Conservation (phyloP, 2,888 invertebrate genomes). For the Amblyteles armatorius region DNA sequence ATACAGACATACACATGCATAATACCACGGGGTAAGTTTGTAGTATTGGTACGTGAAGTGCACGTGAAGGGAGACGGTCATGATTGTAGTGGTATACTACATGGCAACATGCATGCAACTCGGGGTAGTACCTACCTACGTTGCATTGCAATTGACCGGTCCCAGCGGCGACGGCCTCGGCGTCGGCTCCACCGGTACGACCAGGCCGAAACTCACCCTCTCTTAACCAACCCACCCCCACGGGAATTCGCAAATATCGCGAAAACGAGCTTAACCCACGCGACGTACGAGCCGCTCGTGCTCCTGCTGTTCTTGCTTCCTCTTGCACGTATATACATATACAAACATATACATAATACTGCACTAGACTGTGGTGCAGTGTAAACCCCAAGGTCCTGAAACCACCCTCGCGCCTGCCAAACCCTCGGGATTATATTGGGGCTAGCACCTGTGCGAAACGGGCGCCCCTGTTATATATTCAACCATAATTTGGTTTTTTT, state of each 20-base stretch:
- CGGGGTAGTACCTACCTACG: constrained; percentile 69
- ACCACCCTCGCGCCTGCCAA: constrained; percentile 35
- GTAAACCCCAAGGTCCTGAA: constrained; percentile 33
- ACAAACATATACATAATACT: constrained; percentile 27
- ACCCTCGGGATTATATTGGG: constrained; percentile 59
- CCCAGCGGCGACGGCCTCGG: constrained; percentile 67
- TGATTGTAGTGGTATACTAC: constrained; percentile 6
- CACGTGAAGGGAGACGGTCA: background rate
- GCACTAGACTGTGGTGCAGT: constrained; percentile 19
- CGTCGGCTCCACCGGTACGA: constrained; percentile 58
- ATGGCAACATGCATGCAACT: constrained; percentile 32
- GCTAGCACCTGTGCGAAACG: constrained; percentile 60
- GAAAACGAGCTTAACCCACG: constrained; percentile 73
- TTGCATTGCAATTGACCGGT: constrained; percentile 79
- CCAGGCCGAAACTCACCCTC: constrained; percentile 52
- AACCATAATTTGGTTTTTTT: constrained; percentile 1
- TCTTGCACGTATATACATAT: constrained; percentile 20
- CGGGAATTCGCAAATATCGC: constrained; percentile 80
- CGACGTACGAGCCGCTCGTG: constrained; percentile 64
- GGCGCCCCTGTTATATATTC: constrained; percentile 17
- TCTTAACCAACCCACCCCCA: constrained; percentile 49
- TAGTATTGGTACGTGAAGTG: constrained; percentile 11
- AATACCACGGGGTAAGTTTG: constrained; percentile 21
- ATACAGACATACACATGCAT: constrained; percentile 23
- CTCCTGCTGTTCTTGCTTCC: constrained; percentile 59